Evolutionary conservation across 92 coral and sea anemone species (phyloP).

Genomic region (Pocillopora meandrina): DNA sequence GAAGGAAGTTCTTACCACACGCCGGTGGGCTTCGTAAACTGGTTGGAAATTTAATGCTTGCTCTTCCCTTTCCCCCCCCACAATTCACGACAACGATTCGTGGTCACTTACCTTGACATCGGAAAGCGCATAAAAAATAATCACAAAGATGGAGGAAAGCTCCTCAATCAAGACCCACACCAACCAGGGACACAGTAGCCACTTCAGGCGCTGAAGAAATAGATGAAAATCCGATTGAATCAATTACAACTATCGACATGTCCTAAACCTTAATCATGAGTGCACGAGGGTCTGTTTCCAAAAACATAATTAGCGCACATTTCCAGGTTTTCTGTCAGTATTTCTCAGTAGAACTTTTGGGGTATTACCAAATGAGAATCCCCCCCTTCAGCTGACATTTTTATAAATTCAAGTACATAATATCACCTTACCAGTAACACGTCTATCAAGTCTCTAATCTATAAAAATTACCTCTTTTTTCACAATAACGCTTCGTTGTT

Average conservation of each 20-base stretch:
- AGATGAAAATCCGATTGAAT: neutral
- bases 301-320: neutral
- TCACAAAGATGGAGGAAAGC: constrained; percentile 42
- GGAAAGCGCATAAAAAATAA: constrained; percentile 42
- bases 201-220: constrained; percentile 37
- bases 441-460: no score
- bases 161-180: constrained; percentile 60
- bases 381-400: no score
- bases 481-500: no score
- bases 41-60: neutral
- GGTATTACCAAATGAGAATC: no score
- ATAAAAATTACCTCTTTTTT: no score
- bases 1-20: no score
- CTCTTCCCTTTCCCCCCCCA: neutral
- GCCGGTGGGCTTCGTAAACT: no score
- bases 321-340: no score
- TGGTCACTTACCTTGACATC: constrained; percentile 43
- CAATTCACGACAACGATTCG: neutral
- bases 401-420: no score
- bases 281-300: neutral
- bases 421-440: no score
- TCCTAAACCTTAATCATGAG: neutral
- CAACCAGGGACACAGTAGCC: constrained; percentile 64
- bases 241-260: neutral
- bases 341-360: no score